Evolutionary conservation across 2,113 vertebrate species (phyloP).

Genomic region (Numenius arquata): DNA sequence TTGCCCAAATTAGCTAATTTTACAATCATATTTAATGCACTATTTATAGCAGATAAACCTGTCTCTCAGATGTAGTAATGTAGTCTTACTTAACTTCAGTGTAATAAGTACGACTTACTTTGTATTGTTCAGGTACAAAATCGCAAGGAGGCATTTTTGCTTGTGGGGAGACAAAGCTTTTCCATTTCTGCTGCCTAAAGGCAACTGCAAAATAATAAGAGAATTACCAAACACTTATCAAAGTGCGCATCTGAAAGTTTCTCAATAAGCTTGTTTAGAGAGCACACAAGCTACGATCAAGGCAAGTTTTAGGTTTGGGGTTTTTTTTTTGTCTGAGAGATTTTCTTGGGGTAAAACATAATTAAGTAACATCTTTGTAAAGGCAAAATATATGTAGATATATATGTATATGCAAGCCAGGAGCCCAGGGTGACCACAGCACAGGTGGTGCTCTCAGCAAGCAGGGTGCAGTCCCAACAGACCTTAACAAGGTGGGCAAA

Average conservation of each 20-base stretch:
- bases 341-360: neutral
- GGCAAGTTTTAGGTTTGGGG: neutral
- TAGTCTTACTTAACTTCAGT: neutral
- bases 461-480: neutral
- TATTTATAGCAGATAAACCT: neutral
- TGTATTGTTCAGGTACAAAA: constrained; percentile 83
- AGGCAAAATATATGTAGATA: neutral
- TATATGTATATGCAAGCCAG: neutral
- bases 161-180: neutral
- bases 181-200: constrained; percentile 70
- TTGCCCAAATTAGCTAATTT: neutral
- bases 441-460: neutral
- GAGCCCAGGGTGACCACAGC: neutral
- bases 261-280: neutral
- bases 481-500: neutral
- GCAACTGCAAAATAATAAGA: constrained; percentile 60
- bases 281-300: rapidly evolving
- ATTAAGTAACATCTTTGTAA: neutral
- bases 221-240: neutral
- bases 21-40: neutral
- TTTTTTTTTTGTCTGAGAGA: neutral
- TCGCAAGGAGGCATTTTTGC: constrained; percentile 86
- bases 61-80: neutral
- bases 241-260: neutral
- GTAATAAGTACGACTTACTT: constrained; percentile 71